Percentiles rank a stretch among this genome's conserved stretches.
phyloP scores from a whole-genome alignment of 1,140 invertebrate species.

The Panulirus ornatus region DNA sequence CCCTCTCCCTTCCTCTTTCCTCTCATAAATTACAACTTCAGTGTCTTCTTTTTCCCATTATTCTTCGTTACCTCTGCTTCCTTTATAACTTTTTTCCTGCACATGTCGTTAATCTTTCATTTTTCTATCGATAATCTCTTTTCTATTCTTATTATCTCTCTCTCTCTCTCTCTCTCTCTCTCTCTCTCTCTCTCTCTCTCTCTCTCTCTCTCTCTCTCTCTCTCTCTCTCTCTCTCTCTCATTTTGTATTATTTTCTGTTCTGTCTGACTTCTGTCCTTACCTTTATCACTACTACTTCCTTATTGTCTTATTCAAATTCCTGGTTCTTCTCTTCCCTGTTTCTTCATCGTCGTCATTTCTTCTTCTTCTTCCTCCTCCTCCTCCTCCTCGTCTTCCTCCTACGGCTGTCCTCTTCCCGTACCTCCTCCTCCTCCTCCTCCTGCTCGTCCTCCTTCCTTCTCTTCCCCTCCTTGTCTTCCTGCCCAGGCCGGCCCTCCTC shows the following conservation, averaged over 20 bases:
- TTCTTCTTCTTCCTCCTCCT: background rate
- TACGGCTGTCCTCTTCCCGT: too few species aligned
- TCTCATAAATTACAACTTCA: slow-evolving; percentile 57
- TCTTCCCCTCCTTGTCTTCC: too few species aligned
- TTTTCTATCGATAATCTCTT: background rate
- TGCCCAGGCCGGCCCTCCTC: too few species aligned
- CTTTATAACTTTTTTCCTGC: background rate
- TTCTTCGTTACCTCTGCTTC: slow-evolving; percentile 21
- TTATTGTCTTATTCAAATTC: background rate
- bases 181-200: slow-evolving; percentile 29
- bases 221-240: slow-evolving; percentile 30
- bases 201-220: slow-evolving; percentile 32
- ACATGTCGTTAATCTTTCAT: background rate
- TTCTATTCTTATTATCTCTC: background rate
- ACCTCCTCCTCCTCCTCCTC: too few species aligned
- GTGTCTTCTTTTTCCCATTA: slow-evolving; percentile 36
- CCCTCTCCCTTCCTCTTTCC: slow-evolving; percentile 27
- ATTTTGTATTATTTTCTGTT: background rate
- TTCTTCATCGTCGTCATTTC: background rate
- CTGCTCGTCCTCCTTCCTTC: too few species aligned
- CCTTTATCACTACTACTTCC: background rate
- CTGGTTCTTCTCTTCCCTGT: background rate
- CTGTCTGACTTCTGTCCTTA: background rate
- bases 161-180: slow-evolving; percentile 7
- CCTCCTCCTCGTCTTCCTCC: too few species aligned